Percentiles rank a stretch among this genome's conserved stretches.
These are phyloP conservation scores for Arge pagana DNA, from an alignment of 2,888 invertebrate species.

Conservation along the genomic window DNA sequence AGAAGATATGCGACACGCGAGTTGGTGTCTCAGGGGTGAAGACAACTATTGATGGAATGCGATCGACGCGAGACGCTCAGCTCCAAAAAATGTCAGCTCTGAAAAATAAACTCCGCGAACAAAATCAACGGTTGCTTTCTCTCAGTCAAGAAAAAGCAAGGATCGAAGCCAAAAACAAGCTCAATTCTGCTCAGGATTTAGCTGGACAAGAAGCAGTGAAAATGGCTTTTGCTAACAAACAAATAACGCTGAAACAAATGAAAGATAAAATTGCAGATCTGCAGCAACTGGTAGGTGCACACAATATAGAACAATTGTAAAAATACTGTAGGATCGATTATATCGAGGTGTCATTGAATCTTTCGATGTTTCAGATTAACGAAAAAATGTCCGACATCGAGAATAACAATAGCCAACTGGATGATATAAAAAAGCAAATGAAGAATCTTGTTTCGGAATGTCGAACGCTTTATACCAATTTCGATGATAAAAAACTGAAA, in stretches of 20 bases:
- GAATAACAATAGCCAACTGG: constrained; percentile 76
- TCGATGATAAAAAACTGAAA: constrained; percentile 67
- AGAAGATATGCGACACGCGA: constrained; percentile 80
- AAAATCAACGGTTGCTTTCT: constrained; percentile 79
- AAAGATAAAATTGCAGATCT: constrained; percentile 76
- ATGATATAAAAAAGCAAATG: constrained; percentile 73
- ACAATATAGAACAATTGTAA: too few relatives aligned
- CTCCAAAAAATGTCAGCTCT: constrained; percentile 84
- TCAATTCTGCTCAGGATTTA: constrained; percentile 59
- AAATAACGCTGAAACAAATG: constrained; percentile 73
- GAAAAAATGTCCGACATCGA: constrained; percentile 81
- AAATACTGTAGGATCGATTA: neutral
- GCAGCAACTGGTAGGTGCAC: constrained; percentile 63
- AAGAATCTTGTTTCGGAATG: constrained; percentile 71
- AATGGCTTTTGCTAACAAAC: constrained; percentile 70
- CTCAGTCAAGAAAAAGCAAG: constrained; percentile 84
- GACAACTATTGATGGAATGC: constrained; percentile 95
- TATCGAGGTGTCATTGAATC: neutral
- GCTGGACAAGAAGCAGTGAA: constrained; percentile 64
- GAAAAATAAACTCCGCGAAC: constrained; percentile 81
- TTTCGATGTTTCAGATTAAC: constrained; percentile 64
- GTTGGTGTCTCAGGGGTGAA: constrained; percentile 90
- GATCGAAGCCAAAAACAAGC: constrained; percentile 73
- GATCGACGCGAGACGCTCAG: constrained; percentile 87
- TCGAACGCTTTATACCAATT: constrained; percentile 68